A percentile compares a stretch with the other conserved stretches of the same genome.
Evolutionary conservation across 2,797 vertebrate species (phyloP).

Genomic region (Coccyzus lansbergi): DNA sequence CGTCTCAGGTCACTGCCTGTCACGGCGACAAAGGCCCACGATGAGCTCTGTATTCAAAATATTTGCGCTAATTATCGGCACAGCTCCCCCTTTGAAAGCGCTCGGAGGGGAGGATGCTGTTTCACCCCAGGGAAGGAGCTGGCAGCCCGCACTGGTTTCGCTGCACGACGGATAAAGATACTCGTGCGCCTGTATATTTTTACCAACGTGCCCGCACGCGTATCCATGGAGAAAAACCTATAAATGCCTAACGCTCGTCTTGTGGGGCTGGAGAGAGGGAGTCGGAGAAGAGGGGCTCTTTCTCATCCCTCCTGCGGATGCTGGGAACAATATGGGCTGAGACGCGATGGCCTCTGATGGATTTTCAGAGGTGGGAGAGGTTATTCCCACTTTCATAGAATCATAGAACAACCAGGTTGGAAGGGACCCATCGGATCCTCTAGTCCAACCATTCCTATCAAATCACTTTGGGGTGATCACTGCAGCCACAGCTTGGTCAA

Average conservation of each 20-base stretch:
- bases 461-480: rapidly evolving
- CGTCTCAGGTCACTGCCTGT: slow-evolving; percentile 64
- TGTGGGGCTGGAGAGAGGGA: slow-evolving; percentile 2
- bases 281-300: not conserved
- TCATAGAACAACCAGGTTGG: no score
- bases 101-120: slow-evolving; percentile 20
- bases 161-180: slow-evolving; percentile 57
- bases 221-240: slow-evolving; percentile 71
- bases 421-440: no score
- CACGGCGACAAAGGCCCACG: slow-evolving; percentile 47
- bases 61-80: slow-evolving; percentile 66
- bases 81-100: slow-evolving; percentile 49
- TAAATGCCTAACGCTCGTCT: slow-evolving; percentile 32
- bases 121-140: slow-evolving; percentile 46
- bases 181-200: slow-evolving; percentile 45
- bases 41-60: slow-evolving; percentile 69
- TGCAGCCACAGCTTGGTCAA: not conserved
- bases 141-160: not conserved
- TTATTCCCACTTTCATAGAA: not conserved
- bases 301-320: not conserved
- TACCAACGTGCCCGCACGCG: slow-evolving; percentile 40
- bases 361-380: not conserved
- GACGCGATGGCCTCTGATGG: rapidly evolving
- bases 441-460: no score
- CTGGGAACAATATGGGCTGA: rapidly evolving